phyloP scores from a whole-genome alignment of 2,113 vertebrate species.

The Stegastes partitus region DNA sequence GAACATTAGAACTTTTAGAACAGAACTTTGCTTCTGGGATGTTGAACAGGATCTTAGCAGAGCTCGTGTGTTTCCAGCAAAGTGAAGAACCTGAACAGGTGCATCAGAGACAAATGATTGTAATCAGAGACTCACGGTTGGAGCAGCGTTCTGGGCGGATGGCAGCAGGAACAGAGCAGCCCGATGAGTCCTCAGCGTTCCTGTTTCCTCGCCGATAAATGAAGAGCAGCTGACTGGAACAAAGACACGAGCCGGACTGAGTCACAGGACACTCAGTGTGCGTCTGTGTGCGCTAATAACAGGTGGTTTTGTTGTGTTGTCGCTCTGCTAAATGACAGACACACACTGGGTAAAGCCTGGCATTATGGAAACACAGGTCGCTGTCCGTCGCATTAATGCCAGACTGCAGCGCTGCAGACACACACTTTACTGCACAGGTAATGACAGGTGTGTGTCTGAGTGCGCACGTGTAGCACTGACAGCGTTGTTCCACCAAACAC shows the following conservation, averaged over 20 bases:
- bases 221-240: slow-evolving; percentile 23
- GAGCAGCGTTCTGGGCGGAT: no score
- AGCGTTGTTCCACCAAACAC: no score
- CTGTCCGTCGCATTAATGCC: slow-evolving; percentile 36
- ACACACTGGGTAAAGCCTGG: slow-evolving; percentile 37
- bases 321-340: slow-evolving; percentile 31
- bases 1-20: no score
- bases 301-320: slow-evolving; percentile 39
- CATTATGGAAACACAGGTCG: slow-evolving; percentile 46
- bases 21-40: no score
- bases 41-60: no score
- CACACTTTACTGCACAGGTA: slow-evolving; percentile 47
- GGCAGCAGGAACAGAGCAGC: no score
- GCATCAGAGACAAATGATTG: no score
- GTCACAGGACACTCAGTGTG: not conserved
- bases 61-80: no score
- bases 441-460: slow-evolving; percentile 58
- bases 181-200: no score
- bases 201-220: slow-evolving; percentile 9
- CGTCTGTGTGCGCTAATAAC: slow-evolving; percentile 34
- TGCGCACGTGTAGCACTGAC: slow-evolving; percentile 10
- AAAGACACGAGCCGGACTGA: slow-evolving; percentile 3
- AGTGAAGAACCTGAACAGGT: no score
- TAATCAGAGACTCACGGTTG: no score
- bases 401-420: slow-evolving; percentile 45